Conservation (phyloP, 37 sponge, comb jelly and placozoan genomes). For the Dysidea cf. avara region DNA sequence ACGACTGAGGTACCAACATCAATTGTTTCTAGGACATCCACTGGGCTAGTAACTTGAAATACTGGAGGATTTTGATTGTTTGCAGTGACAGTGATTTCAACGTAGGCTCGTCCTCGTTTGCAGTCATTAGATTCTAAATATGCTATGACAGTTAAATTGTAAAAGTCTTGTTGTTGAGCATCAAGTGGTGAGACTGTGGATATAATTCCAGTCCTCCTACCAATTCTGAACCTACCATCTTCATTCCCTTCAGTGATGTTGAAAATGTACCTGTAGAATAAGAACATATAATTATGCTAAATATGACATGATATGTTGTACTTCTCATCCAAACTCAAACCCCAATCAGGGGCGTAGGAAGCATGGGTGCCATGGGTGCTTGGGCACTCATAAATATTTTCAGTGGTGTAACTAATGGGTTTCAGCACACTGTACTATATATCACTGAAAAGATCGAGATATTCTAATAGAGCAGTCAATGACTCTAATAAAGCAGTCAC, state of each 20-base stretch:
- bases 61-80: conserved; percentile 29
- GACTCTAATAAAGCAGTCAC: no score
- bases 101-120: conserved; percentile 44
- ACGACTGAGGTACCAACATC: conserved; percentile 33
- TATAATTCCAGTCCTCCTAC: conserved; percentile 15
- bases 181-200: conserved; percentile 4
- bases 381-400: no score
- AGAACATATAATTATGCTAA: neutral
- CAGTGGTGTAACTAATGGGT: no score
- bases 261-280: conserved; percentile 5
- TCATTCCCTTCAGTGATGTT: conserved; percentile 14
- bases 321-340: no score
- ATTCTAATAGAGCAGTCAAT: no score
- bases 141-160: conserved; percentile 20
- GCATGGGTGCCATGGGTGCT: no score
- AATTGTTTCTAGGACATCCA: conserved; percentile 50
- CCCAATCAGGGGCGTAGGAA: no score
- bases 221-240: conserved; percentile 21
- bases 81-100: conserved; percentile 38
- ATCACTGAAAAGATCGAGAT: no score
- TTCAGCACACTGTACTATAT: no score
- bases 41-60: conserved; percentile 22
- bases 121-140: conserved; percentile 20
- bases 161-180: neutral
- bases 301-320: neutral